Base-by-base conservation (phyloP, 2,113 vertebrate species). In the Petrocephalus zakoni region DNA sequence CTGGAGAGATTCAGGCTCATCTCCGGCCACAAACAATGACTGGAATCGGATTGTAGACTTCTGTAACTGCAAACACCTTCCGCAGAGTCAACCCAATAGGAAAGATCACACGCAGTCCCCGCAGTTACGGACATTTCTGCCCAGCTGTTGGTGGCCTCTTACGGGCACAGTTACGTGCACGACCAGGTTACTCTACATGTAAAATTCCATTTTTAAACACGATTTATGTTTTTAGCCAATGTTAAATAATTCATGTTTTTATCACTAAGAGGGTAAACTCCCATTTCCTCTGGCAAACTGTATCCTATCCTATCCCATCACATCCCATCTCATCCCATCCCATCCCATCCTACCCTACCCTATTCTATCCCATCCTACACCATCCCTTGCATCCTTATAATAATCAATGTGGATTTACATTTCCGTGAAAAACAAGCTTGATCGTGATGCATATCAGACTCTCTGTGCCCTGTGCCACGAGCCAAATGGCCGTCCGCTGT, bases 21-120 rank as follows among this genome's bases (percentile, higher is more conserved):
- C 49, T 56, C 7, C 89, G 51, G 88, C 83, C 52, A 13, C 86
- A 84, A 89, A 88, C 81, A 91, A 85, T 82, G 53, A 88, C 56
- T 22, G 49, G 89, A 91, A 90, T 88, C 89, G 86, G 47, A 87
- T 51, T 13, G 29, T 4, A 56, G 5, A 91, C 90, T 85, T 58
- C 85, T 90, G 86, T 88, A 61, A 85, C 89, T 84, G 81, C 53
- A 89, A 11, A 49, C 49, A 29, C 21, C 78, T 89, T 58, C 86
- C 61, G 17, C 75, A 81, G 7, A 81, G 34, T 47, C 78, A 47
- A 37, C 37, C 78, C 78, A 21, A 21, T 22, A 2, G 42, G 47
- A 51, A 51, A 5, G 46, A 52, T 51, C 49, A n/a, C 13, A 15
- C 3, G 52, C n/a, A n/a, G 46, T n/a, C 49, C 82, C 13, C 10